A percentile compares a stretch with the other conserved stretches of the same genome.
phyloP scores from a whole-genome alignment of 2,888 invertebrate genomes.

The Drosophila monieri region DNA sequence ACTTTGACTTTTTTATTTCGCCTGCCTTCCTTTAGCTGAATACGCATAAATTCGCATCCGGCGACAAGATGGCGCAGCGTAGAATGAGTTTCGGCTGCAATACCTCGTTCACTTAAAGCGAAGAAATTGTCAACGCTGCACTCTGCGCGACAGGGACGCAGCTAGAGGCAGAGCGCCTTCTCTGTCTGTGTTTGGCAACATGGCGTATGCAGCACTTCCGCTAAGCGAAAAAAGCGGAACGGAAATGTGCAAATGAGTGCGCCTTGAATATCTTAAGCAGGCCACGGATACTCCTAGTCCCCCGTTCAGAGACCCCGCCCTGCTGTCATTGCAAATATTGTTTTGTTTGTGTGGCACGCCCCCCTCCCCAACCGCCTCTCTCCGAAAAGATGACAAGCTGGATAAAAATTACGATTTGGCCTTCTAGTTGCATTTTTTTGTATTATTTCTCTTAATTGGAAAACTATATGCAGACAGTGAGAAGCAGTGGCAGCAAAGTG shows the following conservation, averaged over 20 bases:
- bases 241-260: constrained; percentile 79
- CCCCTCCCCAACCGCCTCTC: background rate
- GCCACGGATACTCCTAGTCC: constrained; percentile 33
- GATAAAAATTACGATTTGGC: constrained; percentile 24
- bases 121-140: constrained; percentile 65
- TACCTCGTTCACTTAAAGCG: constrained; percentile 48
- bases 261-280: constrained; percentile 72
- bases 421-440: constrained; percentile 26
- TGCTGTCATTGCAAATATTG: constrained; percentile 62
- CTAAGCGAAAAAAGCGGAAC: constrained; percentile 55
- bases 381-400: constrained; percentile 39
- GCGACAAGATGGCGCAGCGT: constrained; percentile 69
- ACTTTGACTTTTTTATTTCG: constrained; percentile 5
- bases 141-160: constrained; percentile 37
- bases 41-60: constrained; percentile 78
- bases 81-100: constrained; percentile 42
- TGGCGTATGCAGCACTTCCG: constrained; percentile 68
- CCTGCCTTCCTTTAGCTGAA: constrained; percentile 59
- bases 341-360: constrained; percentile 15
- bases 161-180: constrained; percentile 2
- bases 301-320: constrained; percentile 31
- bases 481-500: constrained; percentile 17
- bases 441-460: constrained; percentile 65
- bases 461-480: constrained; percentile 64
- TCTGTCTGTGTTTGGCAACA: constrained; percentile 70